A percentile compares a stretch with the other conserved stretches of the same genome.
Conservation (phyloP, 2,113 vertebrate species). For the Anhinga rufa region DNA sequence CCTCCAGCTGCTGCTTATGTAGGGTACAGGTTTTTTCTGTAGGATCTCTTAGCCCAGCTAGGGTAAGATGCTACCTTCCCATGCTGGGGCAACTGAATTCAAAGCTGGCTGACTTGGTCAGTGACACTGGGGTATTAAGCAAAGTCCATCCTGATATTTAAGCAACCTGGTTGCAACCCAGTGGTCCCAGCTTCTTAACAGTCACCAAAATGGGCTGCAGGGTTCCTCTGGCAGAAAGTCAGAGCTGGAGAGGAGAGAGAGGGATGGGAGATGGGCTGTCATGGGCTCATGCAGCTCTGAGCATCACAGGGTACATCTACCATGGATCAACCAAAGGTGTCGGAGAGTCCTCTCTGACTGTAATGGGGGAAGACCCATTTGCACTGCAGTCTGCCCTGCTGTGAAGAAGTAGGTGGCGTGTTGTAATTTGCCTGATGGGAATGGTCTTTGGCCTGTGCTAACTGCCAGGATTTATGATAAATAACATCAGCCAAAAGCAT, state of each 20-base stretch:
- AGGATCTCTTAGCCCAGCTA: neutral
- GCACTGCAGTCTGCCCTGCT: neutral
- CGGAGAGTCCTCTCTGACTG: neutral
- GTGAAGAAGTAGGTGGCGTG: neutral
- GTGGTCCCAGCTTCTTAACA: neutral
- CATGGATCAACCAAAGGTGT: neutral
- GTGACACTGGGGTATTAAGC: accelerated
- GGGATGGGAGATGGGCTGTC: neutral
- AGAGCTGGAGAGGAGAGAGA: neutral
- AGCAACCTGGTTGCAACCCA: neutral
- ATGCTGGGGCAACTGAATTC: neutral
- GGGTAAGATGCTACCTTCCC: neutral
- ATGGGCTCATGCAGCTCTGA: neutral
- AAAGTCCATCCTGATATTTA: neutral
- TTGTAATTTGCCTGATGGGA: neutral
- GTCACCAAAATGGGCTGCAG: neutral
- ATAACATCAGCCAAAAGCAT: neutral
- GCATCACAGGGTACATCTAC: neutral
- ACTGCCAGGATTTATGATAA: neutral
- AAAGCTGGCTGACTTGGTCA: neutral
- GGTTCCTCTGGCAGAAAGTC: neutral
- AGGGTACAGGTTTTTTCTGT: neutral
- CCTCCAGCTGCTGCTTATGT: neutral
- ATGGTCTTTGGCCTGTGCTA: neutral
- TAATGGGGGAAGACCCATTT: neutral